Evolutionary conservation across 2,113 vertebrate species (phyloP).

Genomic region (Entelurus aequoreus): DNA sequence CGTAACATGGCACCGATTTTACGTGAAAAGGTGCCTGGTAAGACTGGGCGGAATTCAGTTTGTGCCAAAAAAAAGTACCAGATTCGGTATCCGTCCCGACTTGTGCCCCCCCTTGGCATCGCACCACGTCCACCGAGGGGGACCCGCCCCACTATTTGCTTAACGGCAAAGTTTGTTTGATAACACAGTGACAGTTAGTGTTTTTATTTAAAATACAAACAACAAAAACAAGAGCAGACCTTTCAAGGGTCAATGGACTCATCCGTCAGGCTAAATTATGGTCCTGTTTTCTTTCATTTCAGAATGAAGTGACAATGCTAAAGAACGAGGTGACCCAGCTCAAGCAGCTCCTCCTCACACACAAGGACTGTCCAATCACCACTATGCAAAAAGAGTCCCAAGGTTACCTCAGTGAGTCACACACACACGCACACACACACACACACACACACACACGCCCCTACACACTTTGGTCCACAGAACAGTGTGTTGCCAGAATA

Average conservation of each 20-base stretch:
- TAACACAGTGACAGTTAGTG: too few relatives aligned
- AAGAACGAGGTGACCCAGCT: conserved; percentile 99
- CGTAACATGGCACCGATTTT: too few relatives aligned
- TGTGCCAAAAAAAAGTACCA: too few relatives aligned
- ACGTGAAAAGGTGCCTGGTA: too few relatives aligned
- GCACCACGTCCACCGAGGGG: too few relatives aligned
- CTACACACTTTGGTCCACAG: conserved; percentile 1
- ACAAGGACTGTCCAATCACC: conserved; percentile 99
- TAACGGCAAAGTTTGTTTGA: too few relatives aligned
- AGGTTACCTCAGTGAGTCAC: conserved; percentile 98
- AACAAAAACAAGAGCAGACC: too few relatives aligned
- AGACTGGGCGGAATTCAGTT: too few relatives aligned
- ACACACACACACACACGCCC: conserved; percentile 11
- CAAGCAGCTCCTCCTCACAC: conserved; percentile 96
- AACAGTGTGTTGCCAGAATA: conserved; percentile 12
- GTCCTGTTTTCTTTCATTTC: conserved; percentile 39
- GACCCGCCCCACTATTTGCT: too few relatives aligned
- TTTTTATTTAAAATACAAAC: too few relatives aligned
- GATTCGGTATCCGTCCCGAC: too few relatives aligned
- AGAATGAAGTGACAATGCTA: conserved; percentile 98
- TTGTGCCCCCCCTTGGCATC: too few relatives aligned
- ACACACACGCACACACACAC: conserved; percentile 22
- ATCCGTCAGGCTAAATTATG: not conserved
- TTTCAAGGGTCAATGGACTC: not conserved
- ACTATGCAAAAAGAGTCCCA: conserved; percentile 98